phyloP scores from a whole-genome alignment of 2,797 vertebrate genomes.

The Tokudaia muenninki region DNA sequence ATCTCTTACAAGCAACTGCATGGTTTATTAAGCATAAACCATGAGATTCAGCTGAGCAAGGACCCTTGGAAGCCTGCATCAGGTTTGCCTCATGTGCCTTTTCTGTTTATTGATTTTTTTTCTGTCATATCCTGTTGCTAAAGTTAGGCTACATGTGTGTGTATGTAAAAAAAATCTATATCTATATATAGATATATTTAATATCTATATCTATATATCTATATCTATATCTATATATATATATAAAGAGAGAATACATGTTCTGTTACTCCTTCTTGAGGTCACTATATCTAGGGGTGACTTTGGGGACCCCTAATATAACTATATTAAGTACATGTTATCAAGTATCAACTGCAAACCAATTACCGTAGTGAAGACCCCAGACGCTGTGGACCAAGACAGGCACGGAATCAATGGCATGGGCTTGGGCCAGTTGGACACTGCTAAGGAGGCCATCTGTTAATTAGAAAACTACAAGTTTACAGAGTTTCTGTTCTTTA shows the following conservation, averaged over 20 bases:
- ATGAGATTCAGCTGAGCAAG: background rate
- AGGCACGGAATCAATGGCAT: constrained; percentile 97
- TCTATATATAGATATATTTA: too few species aligned
- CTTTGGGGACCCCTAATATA: background rate
- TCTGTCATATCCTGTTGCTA: constrained; percentile 18
- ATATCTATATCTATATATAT: too few species aligned
- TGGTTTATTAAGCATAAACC: background rate
- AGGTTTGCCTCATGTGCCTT: background rate
- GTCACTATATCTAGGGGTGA: background rate
- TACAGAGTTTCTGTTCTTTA: constrained; percentile 50
- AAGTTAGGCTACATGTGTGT: too few species aligned
- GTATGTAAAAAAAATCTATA: background rate
- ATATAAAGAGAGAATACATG: background rate
- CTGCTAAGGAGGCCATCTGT: constrained; percentile 98
- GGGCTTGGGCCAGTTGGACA: constrained; percentile 98
- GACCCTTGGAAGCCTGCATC: background rate
- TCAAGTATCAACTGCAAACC: constrained; percentile 34
- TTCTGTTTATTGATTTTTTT: constrained; percentile 43
- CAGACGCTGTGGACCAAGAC: constrained; percentile 99
- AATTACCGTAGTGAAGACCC: constrained; percentile 97
- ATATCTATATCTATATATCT: too few species aligned
- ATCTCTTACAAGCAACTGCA: background rate
- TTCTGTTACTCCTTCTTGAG: constrained; percentile 22
- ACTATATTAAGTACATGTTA: constrained; percentile 4
- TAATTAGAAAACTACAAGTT: constrained; percentile 50